These are phyloP conservation scores for Turritopsis rubra DNA, from an alignment of 30 jellyfish, hydroid and myxozoan species.

Conservation along the genomic window DNA sequence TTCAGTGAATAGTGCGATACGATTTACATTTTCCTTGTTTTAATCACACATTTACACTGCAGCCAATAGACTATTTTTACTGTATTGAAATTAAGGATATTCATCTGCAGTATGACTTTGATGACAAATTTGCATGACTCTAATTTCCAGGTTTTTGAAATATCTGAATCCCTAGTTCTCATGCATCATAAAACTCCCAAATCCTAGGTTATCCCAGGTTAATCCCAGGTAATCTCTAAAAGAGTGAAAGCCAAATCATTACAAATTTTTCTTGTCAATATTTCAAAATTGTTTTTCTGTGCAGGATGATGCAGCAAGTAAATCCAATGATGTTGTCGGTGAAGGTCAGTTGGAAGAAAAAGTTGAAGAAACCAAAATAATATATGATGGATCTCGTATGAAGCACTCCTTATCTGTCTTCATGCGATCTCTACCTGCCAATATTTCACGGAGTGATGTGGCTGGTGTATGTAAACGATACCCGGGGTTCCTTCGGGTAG, in stretches of 20 bases:
- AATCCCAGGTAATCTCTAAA: background rate
- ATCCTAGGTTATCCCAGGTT: too few species aligned
- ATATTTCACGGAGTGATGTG: conserved; percentile 60
- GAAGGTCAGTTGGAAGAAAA: conserved; percentile 13
- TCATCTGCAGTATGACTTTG: too few species aligned
- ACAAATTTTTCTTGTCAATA: background rate
- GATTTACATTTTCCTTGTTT: too few species aligned
- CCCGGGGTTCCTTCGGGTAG: conserved; percentile 81
- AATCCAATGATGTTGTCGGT: conserved; percentile 18
- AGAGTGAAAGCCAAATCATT: background rate
- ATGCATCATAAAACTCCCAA: too few species aligned
- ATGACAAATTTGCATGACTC: too few species aligned
- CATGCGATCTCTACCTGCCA: conserved; percentile 73
- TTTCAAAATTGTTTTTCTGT: background rate
- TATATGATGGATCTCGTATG: conserved; percentile 28
- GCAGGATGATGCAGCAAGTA: conserved; percentile 11
- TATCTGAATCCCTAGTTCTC: too few species aligned
- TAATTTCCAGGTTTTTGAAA: too few species aligned
- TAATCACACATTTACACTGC: too few species aligned
- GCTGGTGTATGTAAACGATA: conserved; percentile 77
- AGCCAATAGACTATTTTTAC: too few species aligned
- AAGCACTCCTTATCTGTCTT: conserved; percentile 55
- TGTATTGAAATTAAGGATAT: too few species aligned
- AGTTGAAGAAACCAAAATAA: background rate
- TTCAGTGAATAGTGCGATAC: too few species aligned